Evolutionary conservation across 2,113 vertebrate genomes (phyloP).

Genomic region (Lepidothrix coronata): DNA sequence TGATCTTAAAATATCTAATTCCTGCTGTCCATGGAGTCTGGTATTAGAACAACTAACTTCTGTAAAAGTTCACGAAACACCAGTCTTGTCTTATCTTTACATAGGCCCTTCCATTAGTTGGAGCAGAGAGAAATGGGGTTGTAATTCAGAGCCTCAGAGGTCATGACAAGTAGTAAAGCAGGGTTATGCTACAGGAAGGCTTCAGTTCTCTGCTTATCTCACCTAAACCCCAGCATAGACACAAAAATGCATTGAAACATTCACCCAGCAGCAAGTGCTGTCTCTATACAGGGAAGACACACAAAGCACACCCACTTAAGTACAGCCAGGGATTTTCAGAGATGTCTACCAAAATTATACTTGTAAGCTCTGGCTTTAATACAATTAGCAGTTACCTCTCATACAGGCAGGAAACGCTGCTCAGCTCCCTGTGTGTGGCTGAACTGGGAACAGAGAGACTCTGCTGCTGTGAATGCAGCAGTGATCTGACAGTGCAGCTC

Average conservation of each 20-base stretch:
- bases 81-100: neutral
- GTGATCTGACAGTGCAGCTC: neutral
- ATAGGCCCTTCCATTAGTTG: neutral
- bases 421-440: neutral
- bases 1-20: conserved; percentile 5
- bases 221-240: neutral
- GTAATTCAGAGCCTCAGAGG: neutral
- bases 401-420: neutral
- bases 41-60: neutral
- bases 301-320: neutral
- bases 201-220: neutral
- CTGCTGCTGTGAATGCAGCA: neutral
- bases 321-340: neutral
- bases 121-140: neutral
- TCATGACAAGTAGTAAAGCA: neutral
- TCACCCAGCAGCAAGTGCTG: neutral
- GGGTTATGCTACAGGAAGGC: neutral
- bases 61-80: neutral
- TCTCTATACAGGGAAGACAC: rapidly evolving
- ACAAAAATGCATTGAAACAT: neutral
- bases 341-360: neutral
- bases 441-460: neutral
- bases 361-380: neutral
- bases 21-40: neutral
- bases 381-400: neutral